Conservation (phyloP, 2,113 vertebrate genomes). For the Nothocercus julius region DNA sequence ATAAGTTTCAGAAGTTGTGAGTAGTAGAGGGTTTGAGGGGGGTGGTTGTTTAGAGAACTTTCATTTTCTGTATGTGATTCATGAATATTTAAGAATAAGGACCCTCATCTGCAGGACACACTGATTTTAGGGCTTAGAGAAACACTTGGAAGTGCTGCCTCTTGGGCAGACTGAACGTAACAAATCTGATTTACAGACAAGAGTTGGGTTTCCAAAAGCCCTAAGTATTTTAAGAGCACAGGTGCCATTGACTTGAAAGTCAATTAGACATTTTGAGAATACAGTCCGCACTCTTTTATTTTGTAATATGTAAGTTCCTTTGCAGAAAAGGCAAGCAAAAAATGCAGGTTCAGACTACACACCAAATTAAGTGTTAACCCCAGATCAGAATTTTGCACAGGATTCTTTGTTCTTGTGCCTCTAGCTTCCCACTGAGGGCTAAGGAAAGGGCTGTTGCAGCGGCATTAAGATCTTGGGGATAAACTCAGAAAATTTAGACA, state of each 20-base stretch:
- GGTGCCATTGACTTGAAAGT: not conserved
- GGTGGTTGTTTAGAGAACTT: not conserved
- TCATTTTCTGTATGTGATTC: not conserved
- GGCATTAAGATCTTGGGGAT: not conserved
- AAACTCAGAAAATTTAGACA: not conserved
- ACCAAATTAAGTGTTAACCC: not conserved
- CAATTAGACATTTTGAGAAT: not conserved
- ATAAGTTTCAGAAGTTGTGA: not conserved
- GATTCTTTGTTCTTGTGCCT: not conserved
- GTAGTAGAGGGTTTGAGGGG: not conserved
- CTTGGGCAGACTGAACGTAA: constrained; percentile 37
- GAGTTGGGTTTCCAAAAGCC: not conserved
- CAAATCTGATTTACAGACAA: constrained; percentile 45
- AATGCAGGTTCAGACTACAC: not conserved
- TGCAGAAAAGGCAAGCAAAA: not conserved
- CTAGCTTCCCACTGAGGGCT: accelerated
- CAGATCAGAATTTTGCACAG: not conserved
- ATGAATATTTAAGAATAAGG: not conserved
- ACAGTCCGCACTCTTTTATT: not conserved
- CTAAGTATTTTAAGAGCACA: not conserved
- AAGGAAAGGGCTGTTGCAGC: not conserved
- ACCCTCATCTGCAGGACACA: not conserved
- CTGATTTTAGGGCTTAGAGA: not conserved
- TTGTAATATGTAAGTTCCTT: not conserved
- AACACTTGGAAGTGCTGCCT: constrained; percentile 21